Base-by-base conservation (phyloP, 2,888 invertebrate species). In the Dicycla oo region DNA sequence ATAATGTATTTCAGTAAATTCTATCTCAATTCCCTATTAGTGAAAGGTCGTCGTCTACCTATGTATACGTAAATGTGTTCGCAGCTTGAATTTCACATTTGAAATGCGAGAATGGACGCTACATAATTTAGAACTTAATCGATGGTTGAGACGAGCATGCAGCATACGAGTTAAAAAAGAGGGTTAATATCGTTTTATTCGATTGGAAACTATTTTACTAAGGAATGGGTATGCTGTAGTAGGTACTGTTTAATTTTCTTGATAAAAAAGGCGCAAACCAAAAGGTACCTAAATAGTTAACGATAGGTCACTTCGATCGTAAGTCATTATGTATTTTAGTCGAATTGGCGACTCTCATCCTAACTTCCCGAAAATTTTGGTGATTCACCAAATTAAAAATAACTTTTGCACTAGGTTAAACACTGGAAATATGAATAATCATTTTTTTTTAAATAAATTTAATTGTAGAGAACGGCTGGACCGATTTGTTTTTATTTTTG, bases 11-110 rank as follows among this genome's bases (percentile, higher is more conserved):
- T 72, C 13, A 43, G 40, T 43, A 49, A 72, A 62, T 49, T 73
- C 26, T 57, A 47, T 62, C 54, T 62, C 43, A 73, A 73, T 62
- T 43, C 56, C n/a, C n/a, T n/a, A n/a, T n/a, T 45, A 43, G 40
- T 40, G 3, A 49, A 61, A 56, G 62, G 47, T 61, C n/a, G 26
- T 34, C 30, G 15, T 18, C 34, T 45, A 26, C 6, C 7, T 38
- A 38, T 18, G 40, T 49, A 26, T 43, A 4, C 43, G 15, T 43
- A 10, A 18, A 54, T 53, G 45, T 45, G n/a, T 10, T 38, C 34
- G 15, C 38, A 58, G 23, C 5, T 53, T 7, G 26, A 45, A 45
- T 70, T 58, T 26, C 51, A 30, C n/a, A 65, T 62, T 69, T 51
- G 8, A 73, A 23, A 60, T 49, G 30, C 38, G 45, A 57, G 30